Evolutionary conservation across 37 sponge, comb jelly and placozoan genomes (phyloP), one percentile per base, ranked within the genome.

Genomic region (Hormiphora californensis): DNA sequence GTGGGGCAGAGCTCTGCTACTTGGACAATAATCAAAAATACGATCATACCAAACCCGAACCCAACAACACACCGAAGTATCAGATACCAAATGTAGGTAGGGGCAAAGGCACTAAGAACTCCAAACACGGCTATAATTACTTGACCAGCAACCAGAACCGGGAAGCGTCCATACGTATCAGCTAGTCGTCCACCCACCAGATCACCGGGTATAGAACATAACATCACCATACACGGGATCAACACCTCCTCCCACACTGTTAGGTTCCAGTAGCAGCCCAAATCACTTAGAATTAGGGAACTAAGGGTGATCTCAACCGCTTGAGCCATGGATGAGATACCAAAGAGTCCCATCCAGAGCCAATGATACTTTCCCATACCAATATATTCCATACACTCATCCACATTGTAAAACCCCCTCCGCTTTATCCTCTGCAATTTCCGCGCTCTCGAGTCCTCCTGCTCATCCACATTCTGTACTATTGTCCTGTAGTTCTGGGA

Each of bases 31-130:
- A 65, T 38, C 67, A 65, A 65, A 36, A 65, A 36, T 7, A 65
- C 67, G 38, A 65, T 38, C 9, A 65, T 65, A 27, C 67, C 67
- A 38, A 65, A 34, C 67, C 67, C 67, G 17, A 65, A 65, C 37
- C 67, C 67, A 4, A 65, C 67, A 65, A 65, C 32, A 19, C 67
- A 34, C 4, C 67, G 21, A 38, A 65, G 4, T 35, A 33, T 65
- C 33, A 65, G 67, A 38, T 65, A 65, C 15, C 38, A 27, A 27
- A 33, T 30, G 67, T 65, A 65, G 67, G 37, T 65, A 11, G 34
- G 11, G 37, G 38, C 32, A 38, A 65, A 65, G 4, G 67, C 67
- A 28, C 67, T 65, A 11, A 33, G 2, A 19, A 65, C 37, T 17
- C 67, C 67, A 17, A 65, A 65, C 7, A 65, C 4, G 8, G 67